Conservation (phyloP, 2,797 vertebrate genomes). For the Pitangus sulphuratus region DNA sequence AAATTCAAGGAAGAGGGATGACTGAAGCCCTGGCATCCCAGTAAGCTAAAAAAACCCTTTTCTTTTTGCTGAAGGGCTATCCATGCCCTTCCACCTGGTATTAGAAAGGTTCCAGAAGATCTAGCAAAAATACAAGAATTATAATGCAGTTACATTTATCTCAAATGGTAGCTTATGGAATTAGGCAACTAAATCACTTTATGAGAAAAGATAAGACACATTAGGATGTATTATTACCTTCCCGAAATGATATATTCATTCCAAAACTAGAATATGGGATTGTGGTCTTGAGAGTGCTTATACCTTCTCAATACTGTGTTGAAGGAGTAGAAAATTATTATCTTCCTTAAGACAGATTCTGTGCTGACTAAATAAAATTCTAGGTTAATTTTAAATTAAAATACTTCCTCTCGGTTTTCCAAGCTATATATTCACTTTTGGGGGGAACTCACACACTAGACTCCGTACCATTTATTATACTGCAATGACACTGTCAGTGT, state of each 20-base stretch:
- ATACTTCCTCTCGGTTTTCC: neutral
- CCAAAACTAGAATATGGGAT: slow-evolving; percentile 4
- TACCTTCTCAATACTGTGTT: neutral
- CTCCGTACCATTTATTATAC: neutral
- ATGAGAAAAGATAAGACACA: slow-evolving; percentile 47
- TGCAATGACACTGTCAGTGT: neutral
- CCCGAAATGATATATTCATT: slow-evolving; percentile 3
- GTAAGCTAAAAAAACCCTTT: rapidly evolving
- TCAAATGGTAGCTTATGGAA: slow-evolving; percentile 29
- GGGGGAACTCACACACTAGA: neutral
- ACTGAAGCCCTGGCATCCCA: neutral
- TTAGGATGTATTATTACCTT: slow-evolving; percentile 20
- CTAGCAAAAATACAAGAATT: neutral
- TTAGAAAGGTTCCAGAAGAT: slow-evolving; percentile 38
- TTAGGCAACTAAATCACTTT: slow-evolving; percentile 25
- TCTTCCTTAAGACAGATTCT: slow-evolving; percentile 11
- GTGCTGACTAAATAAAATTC: neutral
- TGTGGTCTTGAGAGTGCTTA: slow-evolving; percentile 38
- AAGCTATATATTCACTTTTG: neutral
- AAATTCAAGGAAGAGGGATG: neutral
- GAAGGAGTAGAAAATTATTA: slow-evolving; percentile 24
- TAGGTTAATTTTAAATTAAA: slow-evolving; percentile 41
- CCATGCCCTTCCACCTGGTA: neutral
- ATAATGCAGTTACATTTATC: slow-evolving; percentile 5
- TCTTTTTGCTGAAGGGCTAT: neutral